A percentile compares a stretch with the other conserved stretches of the same genome.
Conservation (phyloP, 2,888 invertebrate genomes). For the Theodoxus fluviatilis region DNA sequence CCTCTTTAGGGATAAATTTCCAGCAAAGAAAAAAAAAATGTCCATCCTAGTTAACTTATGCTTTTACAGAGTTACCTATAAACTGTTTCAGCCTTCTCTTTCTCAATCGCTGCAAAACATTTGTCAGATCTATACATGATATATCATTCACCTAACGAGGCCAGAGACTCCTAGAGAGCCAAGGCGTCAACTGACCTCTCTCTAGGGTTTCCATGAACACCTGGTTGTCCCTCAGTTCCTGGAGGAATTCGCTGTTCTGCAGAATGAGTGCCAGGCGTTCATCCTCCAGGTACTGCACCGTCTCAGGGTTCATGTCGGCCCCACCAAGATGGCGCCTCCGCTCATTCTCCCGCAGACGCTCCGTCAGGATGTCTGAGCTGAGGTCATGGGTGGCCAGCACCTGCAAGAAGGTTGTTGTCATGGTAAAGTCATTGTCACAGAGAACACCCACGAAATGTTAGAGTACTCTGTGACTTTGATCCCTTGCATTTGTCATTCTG, state of each 20-base stretch:
- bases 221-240: constrained; percentile 83
- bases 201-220: constrained; percentile 86
- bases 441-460: no score
- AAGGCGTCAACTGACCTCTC: constrained; percentile 75
- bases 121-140: neutral
- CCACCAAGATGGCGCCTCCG: constrained; percentile 58
- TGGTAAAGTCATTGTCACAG: neutral
- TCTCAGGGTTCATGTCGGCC: constrained; percentile 63
- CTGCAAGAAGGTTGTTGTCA: constrained; percentile 25
- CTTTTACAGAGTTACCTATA: no score
- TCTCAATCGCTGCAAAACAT: no score
- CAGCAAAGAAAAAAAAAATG: neutral
- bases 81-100: no score
- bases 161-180: no score
- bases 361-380: constrained; percentile 60
- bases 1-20: no score
- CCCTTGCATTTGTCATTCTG: no score
- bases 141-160: neutral
- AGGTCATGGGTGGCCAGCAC: constrained; percentile 46
- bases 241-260: constrained; percentile 90
- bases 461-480: no score
- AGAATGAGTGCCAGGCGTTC: constrained; percentile 82
- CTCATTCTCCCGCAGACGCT: constrained; percentile 67
- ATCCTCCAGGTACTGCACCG: constrained; percentile 77
- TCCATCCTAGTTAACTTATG: no score